Base-by-base conservation (phyloP, 1,140 invertebrate genomes). In the Colletes gigas region DNA sequence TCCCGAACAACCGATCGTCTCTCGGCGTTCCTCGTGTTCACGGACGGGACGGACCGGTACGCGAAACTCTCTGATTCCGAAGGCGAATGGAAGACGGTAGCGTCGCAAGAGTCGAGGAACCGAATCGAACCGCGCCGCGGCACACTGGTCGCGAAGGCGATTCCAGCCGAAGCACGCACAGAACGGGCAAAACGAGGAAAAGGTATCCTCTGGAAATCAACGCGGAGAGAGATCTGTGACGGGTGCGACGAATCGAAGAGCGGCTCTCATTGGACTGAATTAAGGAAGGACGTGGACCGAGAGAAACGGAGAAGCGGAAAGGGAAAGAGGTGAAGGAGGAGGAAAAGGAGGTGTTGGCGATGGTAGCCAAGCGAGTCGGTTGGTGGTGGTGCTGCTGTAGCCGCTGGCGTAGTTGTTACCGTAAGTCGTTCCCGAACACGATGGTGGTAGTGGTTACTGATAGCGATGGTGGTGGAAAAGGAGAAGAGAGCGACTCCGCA, bases 191-290 rank as follows among this genome's bases (percentile, higher is more conserved):
- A 19, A 7, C 60, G 55, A 52, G 6, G 21, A 44, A n/a, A 60
- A 50, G 21, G 59, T 78, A 73, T 72, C 77, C 77, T 50, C 65
- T 73, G 70, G 63, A 65, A 21, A 73, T 78, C 70, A n/a, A 65
- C 67, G 68, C 59, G 68, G 14, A 60, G 30, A 76, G 69, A 69
- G 76, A 83, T 85, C 87, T 52, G 71, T 76, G 80, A 80, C 86
- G 79, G 63, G 70, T 80, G 75, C 83, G 84, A 85, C 86, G 88
- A 89, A 90, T 90, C 84, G 87, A 89, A 86, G 88, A 90, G 88
- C 90, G 90, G 87, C 88, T 90, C 91, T 91, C 87, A 90, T 91
- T 91, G 89, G 88, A 93, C 92, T 93, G 92, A 92, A 92, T 92
- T 89, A 91, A 92, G 91, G 91, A 91, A 91, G 89, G 92, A 86